These are phyloP conservation scores for Petrophora chlorosata DNA, from an alignment of 2,888 invertebrate species.

Conservation along the genomic window DNA sequence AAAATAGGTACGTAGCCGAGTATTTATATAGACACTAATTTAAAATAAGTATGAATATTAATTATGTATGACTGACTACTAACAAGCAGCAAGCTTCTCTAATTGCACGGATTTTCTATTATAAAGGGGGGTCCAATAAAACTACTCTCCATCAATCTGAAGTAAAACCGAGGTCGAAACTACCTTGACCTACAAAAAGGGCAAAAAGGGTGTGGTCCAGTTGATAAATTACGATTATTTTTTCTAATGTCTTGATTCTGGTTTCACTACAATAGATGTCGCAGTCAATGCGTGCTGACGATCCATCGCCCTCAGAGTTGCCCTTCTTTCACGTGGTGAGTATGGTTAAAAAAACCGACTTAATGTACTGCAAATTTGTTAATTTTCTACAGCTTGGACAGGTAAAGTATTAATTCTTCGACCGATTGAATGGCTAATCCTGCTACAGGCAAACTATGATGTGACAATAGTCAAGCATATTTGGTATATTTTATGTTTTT, in stretches of 20 bases:
- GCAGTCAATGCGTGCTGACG: constrained; percentile 51
- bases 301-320: constrained; percentile 46
- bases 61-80: too few relatives aligned
- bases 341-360: constrained; percentile 43
- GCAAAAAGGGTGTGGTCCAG: constrained; percentile 16
- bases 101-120: too few relatives aligned
- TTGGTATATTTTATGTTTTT: constrained; percentile 6
- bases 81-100: too few relatives aligned
- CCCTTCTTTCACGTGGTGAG: constrained; percentile 57
- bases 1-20: too few relatives aligned
- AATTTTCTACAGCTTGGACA: constrained; percentile 42
- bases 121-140: neutral
- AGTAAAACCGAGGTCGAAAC: too few relatives aligned
- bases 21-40: too few relatives aligned
- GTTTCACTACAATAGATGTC: constrained; percentile 74
- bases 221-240: constrained; percentile 26
- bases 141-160: too few relatives aligned
- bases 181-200: constrained; percentile 2
- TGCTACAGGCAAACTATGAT: neutral
- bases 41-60: too few relatives aligned
- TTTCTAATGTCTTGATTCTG: constrained; percentile 78
- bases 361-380: constrained; percentile 29
- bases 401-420: constrained; percentile 28
- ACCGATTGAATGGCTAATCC: neutral
- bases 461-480: neutral